Conservation (phyloP, 2,888 invertebrate species). For the Eudemis profundana region DNA sequence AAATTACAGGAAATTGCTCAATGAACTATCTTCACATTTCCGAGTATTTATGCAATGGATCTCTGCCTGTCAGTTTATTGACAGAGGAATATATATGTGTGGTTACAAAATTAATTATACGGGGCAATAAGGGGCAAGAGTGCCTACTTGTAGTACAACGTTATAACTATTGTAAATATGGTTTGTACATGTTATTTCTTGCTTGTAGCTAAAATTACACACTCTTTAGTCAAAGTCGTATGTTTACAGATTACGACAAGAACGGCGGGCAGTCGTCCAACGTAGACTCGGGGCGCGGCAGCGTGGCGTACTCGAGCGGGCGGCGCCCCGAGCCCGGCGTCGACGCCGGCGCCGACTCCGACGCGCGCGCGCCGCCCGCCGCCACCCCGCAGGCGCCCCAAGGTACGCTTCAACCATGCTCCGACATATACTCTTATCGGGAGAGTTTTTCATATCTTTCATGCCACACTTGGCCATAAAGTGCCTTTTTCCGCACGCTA, state of each 20-base stretch:
- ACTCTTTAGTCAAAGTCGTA: not conserved
- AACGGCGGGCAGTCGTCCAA: conserved; percentile 90
- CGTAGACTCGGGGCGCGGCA: conserved; percentile 92
- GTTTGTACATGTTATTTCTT: too few species aligned
- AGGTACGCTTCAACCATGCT: conserved; percentile 54
- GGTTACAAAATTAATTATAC: too few species aligned
- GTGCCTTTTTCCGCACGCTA: too few species aligned
- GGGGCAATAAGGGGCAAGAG: too few species aligned
- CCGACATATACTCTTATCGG: too few species aligned
- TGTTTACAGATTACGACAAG: conserved; percentile 88
- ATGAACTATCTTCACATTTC: not conserved
- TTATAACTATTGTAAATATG: too few species aligned
- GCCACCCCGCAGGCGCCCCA: conserved; percentile 71
- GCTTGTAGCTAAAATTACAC: too few species aligned
- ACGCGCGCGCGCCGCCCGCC: conserved; percentile 74
- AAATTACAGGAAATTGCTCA: not conserved
- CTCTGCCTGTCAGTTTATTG: too few species aligned
- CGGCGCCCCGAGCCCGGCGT: conserved; percentile 84
- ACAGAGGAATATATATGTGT: too few species aligned
- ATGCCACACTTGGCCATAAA: too few species aligned
- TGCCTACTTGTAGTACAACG: too few species aligned
- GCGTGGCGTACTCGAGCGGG: conserved; percentile 92
- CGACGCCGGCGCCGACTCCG: conserved; percentile 86
- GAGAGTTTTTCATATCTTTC: too few species aligned
- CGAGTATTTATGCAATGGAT: not conserved